Evolutionary conservation across 2,888 invertebrate genomes (phyloP).

Genomic region (Cylindroiulus punctatus): DNA sequence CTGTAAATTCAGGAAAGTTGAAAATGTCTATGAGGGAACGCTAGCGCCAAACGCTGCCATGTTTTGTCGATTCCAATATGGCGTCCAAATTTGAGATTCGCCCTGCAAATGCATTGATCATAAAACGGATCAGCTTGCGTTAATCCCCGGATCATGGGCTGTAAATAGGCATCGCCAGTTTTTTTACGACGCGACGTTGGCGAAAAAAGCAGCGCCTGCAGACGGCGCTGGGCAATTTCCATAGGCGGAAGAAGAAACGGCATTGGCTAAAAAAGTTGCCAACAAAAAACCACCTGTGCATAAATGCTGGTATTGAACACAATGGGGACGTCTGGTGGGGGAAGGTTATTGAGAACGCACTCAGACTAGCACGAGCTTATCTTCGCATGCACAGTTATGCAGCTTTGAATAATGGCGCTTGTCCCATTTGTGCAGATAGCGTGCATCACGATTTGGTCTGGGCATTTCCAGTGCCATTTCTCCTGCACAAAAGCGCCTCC

Average conservation of each 20-base stretch:
- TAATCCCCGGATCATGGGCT: not conserved
- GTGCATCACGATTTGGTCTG: slow-evolving; percentile 13
- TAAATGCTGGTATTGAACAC: slow-evolving; percentile 14
- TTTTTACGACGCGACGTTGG: not conserved
- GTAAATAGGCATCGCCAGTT: not conserved
- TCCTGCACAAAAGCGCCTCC: not conserved
- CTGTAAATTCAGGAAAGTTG: too few species aligned
- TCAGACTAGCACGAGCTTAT: not conserved
- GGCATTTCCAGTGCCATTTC: not conserved
- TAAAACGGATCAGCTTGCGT: not conserved
- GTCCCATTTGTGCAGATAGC: slow-evolving; percentile 13
- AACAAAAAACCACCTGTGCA: not conserved
- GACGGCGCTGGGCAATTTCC: not conserved
- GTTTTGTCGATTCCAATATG: not conserved
- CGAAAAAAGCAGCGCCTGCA: not conserved
- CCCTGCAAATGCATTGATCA: not conserved
- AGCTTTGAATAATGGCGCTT: slow-evolving; percentile 11
- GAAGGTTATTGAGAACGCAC: slow-evolving; percentile 26
- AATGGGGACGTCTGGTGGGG: not conserved
- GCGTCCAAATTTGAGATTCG: not conserved
- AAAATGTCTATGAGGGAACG: too few species aligned
- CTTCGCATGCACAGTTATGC: not conserved
- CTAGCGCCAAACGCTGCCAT: too few species aligned
- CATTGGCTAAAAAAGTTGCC: not conserved
- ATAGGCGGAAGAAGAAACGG: not conserved